Percentiles rank a stretch among this genome's conserved stretches.
Conservation (phyloP, 2,888 invertebrate species). For the Carcina quercana region DNA sequence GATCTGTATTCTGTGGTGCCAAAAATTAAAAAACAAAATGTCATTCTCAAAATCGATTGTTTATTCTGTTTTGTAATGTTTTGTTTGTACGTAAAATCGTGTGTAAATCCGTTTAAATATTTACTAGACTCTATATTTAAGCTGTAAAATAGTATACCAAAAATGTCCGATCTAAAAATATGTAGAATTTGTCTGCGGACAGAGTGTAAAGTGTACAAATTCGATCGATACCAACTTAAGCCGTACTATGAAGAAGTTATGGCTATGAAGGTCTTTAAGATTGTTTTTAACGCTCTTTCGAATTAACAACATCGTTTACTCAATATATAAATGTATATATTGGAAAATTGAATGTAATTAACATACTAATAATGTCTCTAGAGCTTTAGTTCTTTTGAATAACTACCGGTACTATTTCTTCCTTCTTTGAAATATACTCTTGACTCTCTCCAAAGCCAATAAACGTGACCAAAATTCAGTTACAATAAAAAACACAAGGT, state of each 20-base stretch:
- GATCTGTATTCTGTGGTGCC: no score
- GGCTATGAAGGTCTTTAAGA: conserved; percentile 39
- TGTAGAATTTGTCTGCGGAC: conserved; percentile 49
- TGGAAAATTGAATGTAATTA: no score
- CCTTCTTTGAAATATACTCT: no score
- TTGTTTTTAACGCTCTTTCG: no score
- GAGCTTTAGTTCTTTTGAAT: no score
- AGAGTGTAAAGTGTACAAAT: conserved; percentile 38
- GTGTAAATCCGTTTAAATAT: not conserved
- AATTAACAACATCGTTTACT: no score
- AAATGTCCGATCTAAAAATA: conserved; percentile 39
- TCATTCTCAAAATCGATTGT: not conserved
- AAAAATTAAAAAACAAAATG: not conserved
- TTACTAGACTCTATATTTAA: not conserved
- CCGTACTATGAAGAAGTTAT: conserved; percentile 50
- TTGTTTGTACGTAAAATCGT: not conserved
- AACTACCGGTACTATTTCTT: no score
- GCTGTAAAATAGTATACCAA: not conserved
- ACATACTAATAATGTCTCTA: no score
- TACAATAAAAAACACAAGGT: no score
- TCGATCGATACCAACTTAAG: conserved; percentile 37
- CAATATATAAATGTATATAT: no score
- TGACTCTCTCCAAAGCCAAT: no score
- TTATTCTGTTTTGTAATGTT: not conserved
- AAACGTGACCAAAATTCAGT: no score